phyloP scores from a whole-genome alignment of 2,888 invertebrate species.

The Esperia sulphurella region DNA sequence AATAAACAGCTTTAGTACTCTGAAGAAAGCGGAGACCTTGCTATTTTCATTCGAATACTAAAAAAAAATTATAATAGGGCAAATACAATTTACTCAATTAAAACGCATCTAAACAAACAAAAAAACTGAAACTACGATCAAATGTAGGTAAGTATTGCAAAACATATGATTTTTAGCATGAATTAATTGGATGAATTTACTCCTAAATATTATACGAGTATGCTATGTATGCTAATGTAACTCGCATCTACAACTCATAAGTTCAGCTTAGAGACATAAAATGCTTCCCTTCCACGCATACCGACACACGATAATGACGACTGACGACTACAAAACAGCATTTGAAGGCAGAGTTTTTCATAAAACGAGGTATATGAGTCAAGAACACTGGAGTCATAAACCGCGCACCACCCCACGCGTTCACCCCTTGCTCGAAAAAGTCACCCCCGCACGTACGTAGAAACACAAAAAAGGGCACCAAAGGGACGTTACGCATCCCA shows the following conservation, averaged over 20 bases:
- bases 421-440: constrained; percentile 77
- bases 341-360: constrained; percentile 65
- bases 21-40: not conserved
- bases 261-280: constrained; percentile 12
- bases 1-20: not conserved
- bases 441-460: constrained; percentile 75
- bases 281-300: constrained; percentile 38
- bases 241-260: constrained; percentile 28
- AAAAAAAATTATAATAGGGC: too few relatives aligned
- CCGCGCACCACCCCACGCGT: constrained; percentile 57
- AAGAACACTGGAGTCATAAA: constrained; percentile 73
- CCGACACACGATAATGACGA: constrained; percentile 56
- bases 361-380: constrained; percentile 74
- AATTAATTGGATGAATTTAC: too few relatives aligned
- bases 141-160: too few relatives aligned
- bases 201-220: constrained; percentile 5
- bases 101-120: too few relatives aligned
- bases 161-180: too few relatives aligned
- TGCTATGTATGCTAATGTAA: constrained; percentile 46
- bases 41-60: too few relatives aligned
- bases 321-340: constrained; percentile 64
- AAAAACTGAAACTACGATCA: too few relatives aligned
- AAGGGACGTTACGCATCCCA: constrained; percentile 74
- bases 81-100: too few relatives aligned
- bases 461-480: constrained; percentile 73